Conservation (phyloP, 2,888 invertebrate genomes). For the Prostheceraeus crozeri region DNA sequence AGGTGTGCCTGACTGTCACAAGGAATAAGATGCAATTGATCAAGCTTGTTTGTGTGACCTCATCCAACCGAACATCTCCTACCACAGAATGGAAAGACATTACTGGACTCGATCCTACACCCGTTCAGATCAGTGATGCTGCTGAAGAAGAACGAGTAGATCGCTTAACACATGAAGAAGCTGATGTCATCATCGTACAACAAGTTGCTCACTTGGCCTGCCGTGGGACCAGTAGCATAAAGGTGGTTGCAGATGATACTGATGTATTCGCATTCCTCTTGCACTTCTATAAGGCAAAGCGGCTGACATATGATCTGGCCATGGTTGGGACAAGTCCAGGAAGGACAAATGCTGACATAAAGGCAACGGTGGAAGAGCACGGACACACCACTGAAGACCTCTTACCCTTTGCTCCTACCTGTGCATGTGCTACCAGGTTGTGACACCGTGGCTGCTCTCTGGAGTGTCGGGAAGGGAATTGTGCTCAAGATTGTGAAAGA, state of each 20-base stretch:
- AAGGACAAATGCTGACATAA: background rate
- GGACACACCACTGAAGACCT: background rate
- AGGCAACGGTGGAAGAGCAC: constrained; percentile 1
- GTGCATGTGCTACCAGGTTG: constrained; percentile 1
- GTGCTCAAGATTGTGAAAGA: no score
- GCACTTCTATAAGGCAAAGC: constrained; percentile 8
- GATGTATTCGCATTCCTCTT: background rate
- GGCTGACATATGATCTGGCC: constrained; percentile 8
- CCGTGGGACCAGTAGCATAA: constrained; percentile 9
- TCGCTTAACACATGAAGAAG: constrained; percentile 41
- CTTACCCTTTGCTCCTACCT: no score
- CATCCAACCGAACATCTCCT: constrained; percentile 6
- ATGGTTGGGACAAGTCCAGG: constrained; percentile 18
- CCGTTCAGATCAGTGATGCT: constrained; percentile 13
- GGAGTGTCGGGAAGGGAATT: no score
- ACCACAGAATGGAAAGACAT: constrained; percentile 28
- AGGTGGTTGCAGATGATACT: constrained; percentile 23
- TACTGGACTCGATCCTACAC: constrained; percentile 28
- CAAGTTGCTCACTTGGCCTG: constrained; percentile 27
- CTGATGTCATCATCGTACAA: constrained; percentile 40
- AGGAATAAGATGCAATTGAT: constrained; percentile 40
- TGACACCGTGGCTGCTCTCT: no score
- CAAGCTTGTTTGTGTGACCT: constrained; percentile 39
- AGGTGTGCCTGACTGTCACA: constrained; percentile 39
- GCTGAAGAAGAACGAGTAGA: constrained; percentile 27